Conservation (phyloP, 2,113 vertebrate species). For the Octodon degus region DNA sequence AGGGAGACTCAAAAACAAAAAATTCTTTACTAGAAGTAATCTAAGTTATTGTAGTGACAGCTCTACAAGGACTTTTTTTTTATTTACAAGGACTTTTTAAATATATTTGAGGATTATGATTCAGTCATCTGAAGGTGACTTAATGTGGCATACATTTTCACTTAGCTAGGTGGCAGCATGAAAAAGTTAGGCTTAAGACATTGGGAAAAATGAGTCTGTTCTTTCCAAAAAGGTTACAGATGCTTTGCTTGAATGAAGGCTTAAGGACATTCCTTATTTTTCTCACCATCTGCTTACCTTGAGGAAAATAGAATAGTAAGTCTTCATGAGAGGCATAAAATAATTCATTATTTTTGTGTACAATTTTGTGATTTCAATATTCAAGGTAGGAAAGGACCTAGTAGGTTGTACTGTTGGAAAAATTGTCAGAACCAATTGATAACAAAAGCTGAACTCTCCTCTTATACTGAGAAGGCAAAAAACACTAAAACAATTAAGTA, state of each 20-base stretch:
- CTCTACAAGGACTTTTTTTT: background rate
- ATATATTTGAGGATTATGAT: background rate
- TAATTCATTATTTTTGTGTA: background rate
- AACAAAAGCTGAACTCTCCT: background rate
- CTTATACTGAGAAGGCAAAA: background rate
- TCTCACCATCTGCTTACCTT: background rate
- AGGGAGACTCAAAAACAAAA: no score
- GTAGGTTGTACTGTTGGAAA: background rate
- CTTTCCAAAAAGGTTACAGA: background rate
- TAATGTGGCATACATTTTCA: background rate
- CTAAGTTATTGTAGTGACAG: background rate
- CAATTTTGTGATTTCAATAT: background rate
- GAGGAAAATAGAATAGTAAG: background rate
- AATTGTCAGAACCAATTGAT: background rate
- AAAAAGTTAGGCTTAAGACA: background rate
- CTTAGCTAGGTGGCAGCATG: background rate
- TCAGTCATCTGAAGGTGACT: background rate
- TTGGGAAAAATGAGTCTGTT: background rate
- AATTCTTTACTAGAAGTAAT: background rate
- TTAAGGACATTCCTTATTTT: background rate
- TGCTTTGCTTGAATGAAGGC: background rate
- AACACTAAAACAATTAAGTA: background rate
- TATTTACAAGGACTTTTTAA: background rate
- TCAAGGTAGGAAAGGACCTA: background rate
- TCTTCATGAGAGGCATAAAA: background rate